Evolutionary conservation across 1,140 invertebrate genomes (phyloP), one percentile per base, ranked within the genome.

Genomic region (Protaetia brevitarsis): DNA sequence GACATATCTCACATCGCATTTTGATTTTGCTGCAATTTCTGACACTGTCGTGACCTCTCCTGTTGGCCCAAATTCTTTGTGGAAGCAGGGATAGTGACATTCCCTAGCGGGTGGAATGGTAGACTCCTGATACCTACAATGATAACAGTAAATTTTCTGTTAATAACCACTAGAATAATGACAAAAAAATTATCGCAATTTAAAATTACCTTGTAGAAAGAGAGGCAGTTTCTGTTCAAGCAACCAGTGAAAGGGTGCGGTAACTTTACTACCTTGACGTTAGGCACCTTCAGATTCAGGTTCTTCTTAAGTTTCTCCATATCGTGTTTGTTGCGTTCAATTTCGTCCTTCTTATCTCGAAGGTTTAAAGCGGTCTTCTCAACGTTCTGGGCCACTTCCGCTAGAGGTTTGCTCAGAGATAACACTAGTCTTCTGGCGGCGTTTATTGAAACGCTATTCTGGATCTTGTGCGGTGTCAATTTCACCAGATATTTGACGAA

Each of bases 201-300:
- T 56, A 34, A 67, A 64, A 7, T 71, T 58, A 27, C 73, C 71
- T 0, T 66, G 13, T 45, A 45, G 23, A 13, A 6, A 29, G 60
- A 73, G 77, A 19, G 68, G 68, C 1, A 23, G 4, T 10, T 13
- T 45, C 41, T n/a, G 37, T 67, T 67, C 19, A 73, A 66, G 63
- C 76, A 78, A 2, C 76, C 73, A 16, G 76, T 78, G 3, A 70
- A 66, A 0, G 76, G 76, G 51, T 75, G 68, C 10, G 64, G 64
- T 8, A 78, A 56, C 13, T 67, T 63, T 6, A 27, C 74, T 2
- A 73, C 64, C 34, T 70, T 61, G 8, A 78, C 36, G 51, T 69
- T 64, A 36, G 76, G 65, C 34, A 71, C 64, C 0, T 74, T 74
- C 8, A 78, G 70, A 56, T 73, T 73, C 21, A 78, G 57, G 51